Base-by-base conservation (phyloP, 2,888 invertebrate genomes). In the Hypsopygia costalis region DNA sequence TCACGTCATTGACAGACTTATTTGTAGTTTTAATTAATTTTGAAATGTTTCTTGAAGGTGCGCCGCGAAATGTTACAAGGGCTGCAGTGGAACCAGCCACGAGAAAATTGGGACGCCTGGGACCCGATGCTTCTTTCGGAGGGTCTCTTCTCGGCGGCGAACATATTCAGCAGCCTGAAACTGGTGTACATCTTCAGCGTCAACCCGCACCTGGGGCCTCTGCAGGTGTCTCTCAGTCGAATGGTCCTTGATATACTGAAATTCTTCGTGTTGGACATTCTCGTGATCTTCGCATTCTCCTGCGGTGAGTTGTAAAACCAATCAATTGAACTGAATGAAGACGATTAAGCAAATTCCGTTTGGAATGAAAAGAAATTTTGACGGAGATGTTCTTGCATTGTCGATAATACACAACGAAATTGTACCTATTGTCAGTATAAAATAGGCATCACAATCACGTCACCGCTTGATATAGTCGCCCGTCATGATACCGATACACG, bases 151-250 rank as follows among this genome's bases (percentile, higher is more conserved):
- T 98, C 99, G 9, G 98, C 98, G 10, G 99, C 99, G 52, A 99
- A 99, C 88, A 99, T 99, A 81, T 92, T 78, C 91, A 97, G 96
- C 83, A 97, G 96, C 53, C 91, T 98, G 58, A 98, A 98, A 86
- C 91, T 98, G 74, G 98, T 98, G 62, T 98, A 98, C 90, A 98
- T 98, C 82, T 98, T 98, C 89, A 98, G 98, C 58, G 97, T 98
- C 42, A 98, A 98, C 90, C 98, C 98, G 27, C 97, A 98, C 89
- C 91, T 98, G 69, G 98, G 98, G 48, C 98, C 98, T 48, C 91
- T 98, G 58, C 98, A 98, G 90, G 98, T 98, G 46, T 98, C 98
- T 1, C 91, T 98, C 46, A 98, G 98, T 37, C 90, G 97, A 55
- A 96, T 96, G 98, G 95, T 96, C 55, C 93, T 95, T 88, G 98